Base-by-base conservation (phyloP, 2,113 vertebrate species). In the Pongo pygmaeus region DNA sequence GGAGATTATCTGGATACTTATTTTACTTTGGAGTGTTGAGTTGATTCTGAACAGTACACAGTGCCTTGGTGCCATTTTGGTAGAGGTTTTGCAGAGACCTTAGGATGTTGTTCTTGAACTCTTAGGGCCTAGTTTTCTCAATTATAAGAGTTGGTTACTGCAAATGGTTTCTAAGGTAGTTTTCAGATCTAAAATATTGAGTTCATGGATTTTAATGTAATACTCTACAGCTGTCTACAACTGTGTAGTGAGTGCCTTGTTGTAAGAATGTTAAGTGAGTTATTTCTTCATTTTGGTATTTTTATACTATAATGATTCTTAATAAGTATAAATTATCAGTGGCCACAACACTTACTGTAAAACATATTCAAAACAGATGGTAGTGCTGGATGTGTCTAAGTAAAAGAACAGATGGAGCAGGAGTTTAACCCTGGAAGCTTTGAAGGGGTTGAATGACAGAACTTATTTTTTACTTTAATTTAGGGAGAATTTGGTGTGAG, bases 341-440 rank as follows among this genome's bases (percentile, higher is more conserved):
- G n/a, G 14, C 59, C 40, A 77, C 13, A 72, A 48, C 13, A 43
- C 57, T 52, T 74, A 27, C 80, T 79, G 90, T 40, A 9, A 84
- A 95, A 69, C 91, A 89, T 14, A 30, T 46, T 81, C 93, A 92
- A 98, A 93, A 89, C 80, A 96, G 93, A 97, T 97, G 96, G 88
- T 59, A 27, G 22, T 32, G 46, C 74, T 69, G 75, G 78, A 4
- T 50, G 43, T 83, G 43, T 86, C 50, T 96, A 84, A 91, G 94
- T n/a, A 74, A 72, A 75, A 78, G 55, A 77, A 91, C 90, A 97
- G 93, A 96, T 96, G 97, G 94, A 83, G 27, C 22, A 59, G 67
- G 81, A 93, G 85, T 95, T 74, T 86, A 87, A 93, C 90, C 57
- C 59, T 67, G 35, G 55, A 90, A 79, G 77, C 92, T 94, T 93